Evolutionary conservation across 2,888 invertebrate species (phyloP).

Genomic region (Acrocera orbiculus): DNA sequence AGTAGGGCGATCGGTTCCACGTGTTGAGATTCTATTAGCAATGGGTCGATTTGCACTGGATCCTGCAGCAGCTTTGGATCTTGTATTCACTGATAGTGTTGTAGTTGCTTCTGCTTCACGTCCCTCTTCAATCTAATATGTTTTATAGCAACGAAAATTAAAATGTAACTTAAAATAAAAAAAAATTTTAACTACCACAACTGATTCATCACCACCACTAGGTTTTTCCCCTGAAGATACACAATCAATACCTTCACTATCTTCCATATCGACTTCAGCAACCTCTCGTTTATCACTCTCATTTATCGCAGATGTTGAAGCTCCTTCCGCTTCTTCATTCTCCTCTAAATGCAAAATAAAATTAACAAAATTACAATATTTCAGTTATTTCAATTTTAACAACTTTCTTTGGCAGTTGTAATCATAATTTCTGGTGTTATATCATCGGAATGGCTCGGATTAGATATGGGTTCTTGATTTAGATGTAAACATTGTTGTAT

Average conservation of each 20-base stretch:
- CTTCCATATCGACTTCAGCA: conserved; percentile 22
- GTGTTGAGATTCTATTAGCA: conserved; percentile 22
- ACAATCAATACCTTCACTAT: conserved; percentile 31
- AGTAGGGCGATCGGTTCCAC: conserved; percentile 34
- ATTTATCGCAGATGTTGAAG: conserved; percentile 32
- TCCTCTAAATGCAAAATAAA: conserved; percentile 14
- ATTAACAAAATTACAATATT: too few species aligned
- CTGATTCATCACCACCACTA: conserved; percentile 33
- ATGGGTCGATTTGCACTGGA: conserved; percentile 25
- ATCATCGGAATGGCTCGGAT: conserved; percentile 13
- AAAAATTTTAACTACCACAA: conserved; percentile 18
- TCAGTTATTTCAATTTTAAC: too few species aligned
- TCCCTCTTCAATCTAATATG: conserved; percentile 43
- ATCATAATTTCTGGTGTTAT: conserved; percentile 12
- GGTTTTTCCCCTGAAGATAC: conserved; percentile 46
- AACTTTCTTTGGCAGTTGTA: conserved; percentile 9
- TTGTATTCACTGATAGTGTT: conserved; percentile 41
- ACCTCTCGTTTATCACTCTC: conserved; percentile 24
- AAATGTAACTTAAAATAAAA: not conserved
- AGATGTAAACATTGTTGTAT: conserved; percentile 26
- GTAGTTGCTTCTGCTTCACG: conserved; percentile 62
- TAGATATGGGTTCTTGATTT: conserved; percentile 18
- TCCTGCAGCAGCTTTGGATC: conserved; percentile 27
- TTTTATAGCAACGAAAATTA: not conserved
- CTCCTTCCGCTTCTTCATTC: conserved; percentile 28